Conservation (phyloP, 2,888 invertebrate genomes). For the Dione vanillae region DNA sequence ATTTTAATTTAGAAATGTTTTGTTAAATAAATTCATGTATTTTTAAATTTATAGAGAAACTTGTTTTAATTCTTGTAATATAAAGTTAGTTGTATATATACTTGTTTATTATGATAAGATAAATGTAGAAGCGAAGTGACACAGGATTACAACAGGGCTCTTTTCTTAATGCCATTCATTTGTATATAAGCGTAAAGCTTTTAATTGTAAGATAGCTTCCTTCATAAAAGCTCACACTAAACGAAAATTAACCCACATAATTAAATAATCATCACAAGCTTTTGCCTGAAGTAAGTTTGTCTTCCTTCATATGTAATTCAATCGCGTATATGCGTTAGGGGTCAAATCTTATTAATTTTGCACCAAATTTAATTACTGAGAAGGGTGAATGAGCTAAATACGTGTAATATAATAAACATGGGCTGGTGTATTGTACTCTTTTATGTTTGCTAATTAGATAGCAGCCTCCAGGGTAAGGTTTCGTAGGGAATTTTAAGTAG, state of each 20-base stretch:
- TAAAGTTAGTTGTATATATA: too few species aligned
- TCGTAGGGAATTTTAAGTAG: conserved; percentile 29
- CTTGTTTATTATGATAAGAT: too few species aligned
- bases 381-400: conserved; percentile 55
- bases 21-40: not conserved
- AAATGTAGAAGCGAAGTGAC: too few species aligned
- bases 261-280: conserved; percentile 11
- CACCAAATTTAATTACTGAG: conserved; percentile 67
- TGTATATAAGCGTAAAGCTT: too few species aligned
- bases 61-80: too few species aligned
- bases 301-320: conserved; percentile 60
- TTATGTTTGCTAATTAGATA: conserved; percentile 40
- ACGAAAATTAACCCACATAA: not conserved
- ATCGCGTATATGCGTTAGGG: conserved; percentile 56
- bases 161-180: too few species aligned
- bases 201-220: too few species aligned
- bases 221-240: not conserved
- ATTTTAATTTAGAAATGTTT: not conserved
- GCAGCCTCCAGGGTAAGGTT: conserved; percentile 21
- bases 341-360: conserved; percentile 68
- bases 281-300: conserved; percentile 23
- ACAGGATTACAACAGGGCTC: too few species aligned
- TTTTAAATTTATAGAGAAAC: too few species aligned
- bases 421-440: conserved; percentile 39
- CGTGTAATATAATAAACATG: conserved; percentile 55